Conservation (phyloP, 2,888 invertebrate genomes). For the Tenodera sinensis region DNA sequence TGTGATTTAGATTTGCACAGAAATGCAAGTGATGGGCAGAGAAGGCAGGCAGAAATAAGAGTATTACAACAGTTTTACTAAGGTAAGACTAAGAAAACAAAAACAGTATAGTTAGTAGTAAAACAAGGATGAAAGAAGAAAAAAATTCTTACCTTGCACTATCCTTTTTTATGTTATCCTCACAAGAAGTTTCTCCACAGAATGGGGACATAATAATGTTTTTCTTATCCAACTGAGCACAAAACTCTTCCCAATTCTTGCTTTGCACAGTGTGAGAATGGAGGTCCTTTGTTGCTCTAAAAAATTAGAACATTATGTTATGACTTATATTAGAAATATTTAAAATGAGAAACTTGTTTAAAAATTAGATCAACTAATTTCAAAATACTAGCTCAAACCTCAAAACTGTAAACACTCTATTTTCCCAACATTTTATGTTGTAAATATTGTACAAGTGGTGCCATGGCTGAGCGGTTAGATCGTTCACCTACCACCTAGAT, state of each 20-base stretch:
- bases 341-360: neutral
- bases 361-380: neutral
- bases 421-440: no score
- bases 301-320: conserved; percentile 32
- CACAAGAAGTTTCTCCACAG: conserved; percentile 86
- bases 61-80: no score
- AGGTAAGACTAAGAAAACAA: neutral
- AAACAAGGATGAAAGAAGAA: neutral
- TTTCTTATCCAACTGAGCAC: conserved; percentile 74
- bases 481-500: no score
- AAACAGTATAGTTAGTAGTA: neutral
- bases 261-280: conserved; percentile 67
- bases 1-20: no score
- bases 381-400: no score
- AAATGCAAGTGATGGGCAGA: no score
- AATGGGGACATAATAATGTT: conserved; percentile 92
- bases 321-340: neutral
- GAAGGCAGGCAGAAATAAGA: no score
- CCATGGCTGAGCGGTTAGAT: no score
- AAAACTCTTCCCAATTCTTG: conserved; percentile 79
- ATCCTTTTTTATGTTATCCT: conserved; percentile 93
- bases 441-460: no score
- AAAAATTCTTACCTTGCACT: conserved; percentile 69
- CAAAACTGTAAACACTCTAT: no score
- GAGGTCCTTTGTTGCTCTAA: conserved; percentile 74